Evolutionary conservation across 2,888 invertebrate genomes (phyloP).

Genomic region (Gryllus longicercus): DNA sequence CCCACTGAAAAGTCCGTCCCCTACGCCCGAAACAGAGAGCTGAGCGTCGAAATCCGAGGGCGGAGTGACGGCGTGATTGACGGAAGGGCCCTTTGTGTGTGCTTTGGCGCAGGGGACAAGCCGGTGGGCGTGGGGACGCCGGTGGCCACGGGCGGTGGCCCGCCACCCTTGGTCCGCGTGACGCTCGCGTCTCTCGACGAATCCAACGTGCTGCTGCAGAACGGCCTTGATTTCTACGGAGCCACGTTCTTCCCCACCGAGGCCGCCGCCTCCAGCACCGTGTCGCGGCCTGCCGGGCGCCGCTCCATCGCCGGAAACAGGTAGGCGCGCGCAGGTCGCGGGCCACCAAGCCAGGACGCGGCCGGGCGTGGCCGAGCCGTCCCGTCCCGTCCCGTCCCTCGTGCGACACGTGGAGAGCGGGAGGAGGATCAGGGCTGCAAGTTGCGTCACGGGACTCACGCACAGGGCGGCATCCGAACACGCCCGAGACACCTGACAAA

Average conservation of each 20-base stretch:
- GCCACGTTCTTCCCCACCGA: slow-evolving; percentile 86
- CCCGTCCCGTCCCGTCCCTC: too few species aligned
- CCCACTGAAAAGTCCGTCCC: too few species aligned
- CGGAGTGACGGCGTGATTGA: too few species aligned
- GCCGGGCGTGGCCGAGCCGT: too few species aligned
- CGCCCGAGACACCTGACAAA: too few species aligned
- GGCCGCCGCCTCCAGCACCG: slow-evolving; percentile 61
- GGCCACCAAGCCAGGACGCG: too few species aligned
- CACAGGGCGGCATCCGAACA: too few species aligned
- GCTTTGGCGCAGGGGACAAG: slow-evolving; percentile 18
- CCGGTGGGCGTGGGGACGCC: neutral
- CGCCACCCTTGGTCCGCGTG: slow-evolving; percentile 59
- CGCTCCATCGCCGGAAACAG: slow-evolving; percentile 45
- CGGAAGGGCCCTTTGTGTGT: neutral
- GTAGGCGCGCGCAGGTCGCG: slow-evolving; percentile 38
- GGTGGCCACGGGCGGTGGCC: slow-evolving; percentile 17
- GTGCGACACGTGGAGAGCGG: too few species aligned
- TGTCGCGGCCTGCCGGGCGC: slow-evolving; percentile 46
- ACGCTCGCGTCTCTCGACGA: slow-evolving; percentile 74
- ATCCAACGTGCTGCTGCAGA: slow-evolving; percentile 72
- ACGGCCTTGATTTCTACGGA: slow-evolving; percentile 82
- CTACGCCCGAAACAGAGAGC: too few species aligned
- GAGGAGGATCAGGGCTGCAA: too few species aligned
- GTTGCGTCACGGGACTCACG: too few species aligned
- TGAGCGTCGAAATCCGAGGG: too few species aligned